phyloP scores from a whole-genome alignment of 2,113 vertebrate species.

The Hippolais icterina region DNA sequence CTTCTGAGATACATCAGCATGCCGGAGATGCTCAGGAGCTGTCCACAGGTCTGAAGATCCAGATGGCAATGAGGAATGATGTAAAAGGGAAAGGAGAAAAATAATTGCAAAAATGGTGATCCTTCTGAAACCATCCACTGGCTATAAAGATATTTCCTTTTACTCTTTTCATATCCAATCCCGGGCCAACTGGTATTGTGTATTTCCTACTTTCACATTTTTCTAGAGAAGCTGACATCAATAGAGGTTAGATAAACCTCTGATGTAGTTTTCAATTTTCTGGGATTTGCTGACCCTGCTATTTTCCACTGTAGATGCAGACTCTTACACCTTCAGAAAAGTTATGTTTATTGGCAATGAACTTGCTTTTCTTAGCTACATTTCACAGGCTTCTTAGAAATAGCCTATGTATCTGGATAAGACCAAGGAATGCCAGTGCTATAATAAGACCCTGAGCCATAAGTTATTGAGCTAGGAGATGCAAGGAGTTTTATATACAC shows the following conservation, averaged over 20 bases:
- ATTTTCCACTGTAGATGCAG: neutral
- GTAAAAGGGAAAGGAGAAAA: neutral
- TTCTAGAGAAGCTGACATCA: neutral
- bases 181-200: neutral
- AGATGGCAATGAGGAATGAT: neutral
- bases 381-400: neutral
- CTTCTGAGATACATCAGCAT: constrained; percentile 87
- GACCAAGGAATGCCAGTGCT: neutral
- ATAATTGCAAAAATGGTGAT: neutral
- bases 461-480: neutral
- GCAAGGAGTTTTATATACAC: neutral
- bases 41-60: constrained; percentile 87
- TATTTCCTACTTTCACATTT: neutral
- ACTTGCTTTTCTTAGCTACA: neutral
- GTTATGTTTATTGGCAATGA: neutral
- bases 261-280: neutral
- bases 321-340: neutral
- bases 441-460: neutral
- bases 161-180: neutral
- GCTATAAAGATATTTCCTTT: neutral
- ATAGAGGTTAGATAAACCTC: neutral
- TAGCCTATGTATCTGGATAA: neutral
- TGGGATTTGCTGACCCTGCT: neutral
- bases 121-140: neutral
- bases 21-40: constrained; percentile 90